Evolutionary conservation across 23 tunicate species (phyloP), one percentile per base, ranked within the genome.

Genomic region (Corella eumyota): DNA sequence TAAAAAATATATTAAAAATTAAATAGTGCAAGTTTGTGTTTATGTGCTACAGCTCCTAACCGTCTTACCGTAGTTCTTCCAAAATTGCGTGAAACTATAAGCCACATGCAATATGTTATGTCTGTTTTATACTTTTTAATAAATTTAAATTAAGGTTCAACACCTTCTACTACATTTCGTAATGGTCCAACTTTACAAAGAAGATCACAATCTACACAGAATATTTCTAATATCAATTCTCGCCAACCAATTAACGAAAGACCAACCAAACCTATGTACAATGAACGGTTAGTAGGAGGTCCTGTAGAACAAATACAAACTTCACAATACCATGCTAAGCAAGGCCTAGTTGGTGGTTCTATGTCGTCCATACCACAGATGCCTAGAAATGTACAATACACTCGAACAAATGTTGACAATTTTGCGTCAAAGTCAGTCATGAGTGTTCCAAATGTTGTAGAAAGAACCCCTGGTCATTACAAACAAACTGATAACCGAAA

Each of bases 141-240:
- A 31, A 15, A 60, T 28, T 60, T n/a, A 25, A 24, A 59, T 25
- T 30, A 24, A 25, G 9, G 54, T 23, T 35, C 53, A 36, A 13
- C 22, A 24, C 13, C 9, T 6, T 3, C 24, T 21, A 32, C 15
- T 19, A 26, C 34, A 6, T 48, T 84, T 64, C 95, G 95, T 0
- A 85, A 85, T 60, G 95, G 85, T 17, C 95, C 95, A 36, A 77
- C 95, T 2, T 58, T 85, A 45, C 95, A 85, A 51, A 77, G 74
- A 32, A 64, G 95, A 3, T 59, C 72, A 4, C 77, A 65, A 21
- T 70, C 86, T 6, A 76, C 64, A 6, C 40, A 27, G 44, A 78
- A 78, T 61, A 34, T 78, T 7, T 64, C 64, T 0, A n/a, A 49
- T 13, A 28, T 65, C 2, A 72, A 67, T 11, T 34, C 31, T 27